phyloP scores from a whole-genome alignment of 2,888 invertebrate species.

The Xiphydria camelus region DNA sequence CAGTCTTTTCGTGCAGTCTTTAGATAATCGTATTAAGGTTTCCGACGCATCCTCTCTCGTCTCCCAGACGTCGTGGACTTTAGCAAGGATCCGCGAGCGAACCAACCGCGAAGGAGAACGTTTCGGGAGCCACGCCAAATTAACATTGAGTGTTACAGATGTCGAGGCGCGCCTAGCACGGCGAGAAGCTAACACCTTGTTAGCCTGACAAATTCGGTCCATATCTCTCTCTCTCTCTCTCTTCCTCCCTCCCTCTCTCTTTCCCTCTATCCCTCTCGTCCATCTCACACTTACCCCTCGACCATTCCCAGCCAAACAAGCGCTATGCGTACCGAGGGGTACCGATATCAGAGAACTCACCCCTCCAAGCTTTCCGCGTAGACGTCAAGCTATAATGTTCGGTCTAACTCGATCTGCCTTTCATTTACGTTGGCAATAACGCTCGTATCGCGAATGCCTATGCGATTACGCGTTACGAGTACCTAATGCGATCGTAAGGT shows the following conservation, averaged over 20 bases:
- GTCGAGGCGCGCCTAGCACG: slow-evolving; percentile 44
- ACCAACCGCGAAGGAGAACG: too few species aligned
- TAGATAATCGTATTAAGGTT: too few species aligned
- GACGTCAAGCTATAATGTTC: slow-evolving; percentile 24
- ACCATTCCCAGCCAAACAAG: not conserved
- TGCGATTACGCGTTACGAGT: too few species aligned
- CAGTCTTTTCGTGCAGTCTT: too few species aligned
- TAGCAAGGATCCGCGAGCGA: too few species aligned
- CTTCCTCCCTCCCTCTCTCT: slow-evolving; percentile 7
- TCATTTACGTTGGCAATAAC: slow-evolving; percentile 39
- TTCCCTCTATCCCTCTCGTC: not conserved
- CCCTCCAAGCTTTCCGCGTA: slow-evolving; percentile 20
- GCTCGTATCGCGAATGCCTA: too few species aligned
- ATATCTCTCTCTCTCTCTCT: slow-evolving; percentile 33
- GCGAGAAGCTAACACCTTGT: slow-evolving; percentile 53
- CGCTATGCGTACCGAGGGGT: not conserved
- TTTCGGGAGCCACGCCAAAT: too few species aligned
- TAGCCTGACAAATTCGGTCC: slow-evolving; percentile 53
- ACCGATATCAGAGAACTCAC: slow-evolving; percentile 23
- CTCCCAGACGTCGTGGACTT: too few species aligned
- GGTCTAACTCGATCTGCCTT: slow-evolving; percentile 40
- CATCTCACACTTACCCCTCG: too few species aligned
- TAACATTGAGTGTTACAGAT: slow-evolving; percentile 39
- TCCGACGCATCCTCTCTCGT: too few species aligned
- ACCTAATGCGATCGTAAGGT: slow-evolving; percentile 1